Percentiles rank a stretch among this genome's conserved stretches.
phyloP scores from a whole-genome alignment of 2,797 vertebrate genomes.

The Anguilla obscura region DNA sequence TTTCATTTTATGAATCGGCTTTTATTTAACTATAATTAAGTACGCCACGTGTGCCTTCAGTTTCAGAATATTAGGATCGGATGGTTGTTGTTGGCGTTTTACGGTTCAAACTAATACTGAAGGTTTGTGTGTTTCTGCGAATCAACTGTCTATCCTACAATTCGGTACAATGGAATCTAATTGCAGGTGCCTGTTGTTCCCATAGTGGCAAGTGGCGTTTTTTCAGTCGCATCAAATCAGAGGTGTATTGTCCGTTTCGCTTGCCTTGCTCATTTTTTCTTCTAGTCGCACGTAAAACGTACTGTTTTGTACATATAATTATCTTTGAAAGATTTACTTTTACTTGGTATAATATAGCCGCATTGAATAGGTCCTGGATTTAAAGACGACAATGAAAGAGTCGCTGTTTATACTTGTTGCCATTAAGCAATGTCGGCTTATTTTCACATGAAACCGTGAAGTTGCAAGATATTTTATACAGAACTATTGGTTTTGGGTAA shows the following conservation, averaged over 20 bases:
- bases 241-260: not conserved
- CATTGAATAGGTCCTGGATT: not conserved
- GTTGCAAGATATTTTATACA: not conserved
- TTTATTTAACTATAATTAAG: not conserved
- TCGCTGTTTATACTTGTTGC: not conserved
- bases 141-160: not conserved
- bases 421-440: not conserved
- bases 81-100: not conserved
- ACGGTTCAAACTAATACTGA: not conserved
- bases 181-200: not conserved
- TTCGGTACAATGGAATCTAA: not conserved
- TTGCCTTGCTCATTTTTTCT: not conserved
- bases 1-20: not conserved
- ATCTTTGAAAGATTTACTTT: not conserved
- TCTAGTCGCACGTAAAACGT: not conserved
- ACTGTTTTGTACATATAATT: not conserved
- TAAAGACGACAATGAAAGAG: not conserved
- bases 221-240: not conserved
- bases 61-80: not conserved
- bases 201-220: not conserved
- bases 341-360: not conserved
- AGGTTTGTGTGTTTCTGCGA: conserved; percentile 6
- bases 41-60: not conserved
- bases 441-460: not conserved
- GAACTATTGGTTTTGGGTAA: not conserved